Base-by-base conservation (phyloP, 2,797 vertebrate species). In the Protosalanx chinensis region DNA sequence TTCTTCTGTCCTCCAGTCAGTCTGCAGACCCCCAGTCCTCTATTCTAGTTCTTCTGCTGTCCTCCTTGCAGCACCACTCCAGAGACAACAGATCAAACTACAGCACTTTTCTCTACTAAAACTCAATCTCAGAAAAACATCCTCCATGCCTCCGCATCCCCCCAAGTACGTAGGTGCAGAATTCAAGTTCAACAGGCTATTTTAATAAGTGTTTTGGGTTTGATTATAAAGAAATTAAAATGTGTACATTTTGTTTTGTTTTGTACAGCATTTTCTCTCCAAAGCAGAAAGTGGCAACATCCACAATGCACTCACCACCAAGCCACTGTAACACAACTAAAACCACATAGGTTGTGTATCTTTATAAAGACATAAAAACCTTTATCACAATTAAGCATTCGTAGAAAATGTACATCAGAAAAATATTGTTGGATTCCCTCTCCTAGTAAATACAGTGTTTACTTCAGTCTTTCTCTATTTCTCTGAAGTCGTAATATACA, bases 351-450 rank as follows among this genome's bases (percentile, higher is more conserved):
- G 85, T 80, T 89, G 81, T 81, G 81, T 89, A 79, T 86, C 41
- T 88, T 88, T 93, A 92, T 87, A 93, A 92, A 92, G 89, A 93
- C 91, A 91, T 92, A 92, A 89, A 94, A 93, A 91, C 88, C 84
- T 83, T 90, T 92, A 92, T 93, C 89, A 93, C 91, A 93, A 93
- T 90, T 89, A 90, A 89, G 85, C 88, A 84, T 89, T 88, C 88
- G 89, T 93, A 93, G 85, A 93, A 94, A 94, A 92, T 91, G 85
- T 92, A 93, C 91, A 93, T 93, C 92, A 93, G 90, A 94, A 95
- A 95, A 95, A 95, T 95, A 95, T 88, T 92, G 88, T 83, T 89
- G 89, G 51, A 16, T 86, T 90, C 88, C 89, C 91, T 85, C 91
- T 92, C 84, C 81, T 81, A 77, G 85, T 84, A 91, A 89, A 90